A percentile compares a stretch with the other conserved stretches of the same genome.
These are phyloP conservation scores for Rhea americana DNA, from an alignment of 2,113 vertebrate species.

Conservation along the genomic window DNA sequence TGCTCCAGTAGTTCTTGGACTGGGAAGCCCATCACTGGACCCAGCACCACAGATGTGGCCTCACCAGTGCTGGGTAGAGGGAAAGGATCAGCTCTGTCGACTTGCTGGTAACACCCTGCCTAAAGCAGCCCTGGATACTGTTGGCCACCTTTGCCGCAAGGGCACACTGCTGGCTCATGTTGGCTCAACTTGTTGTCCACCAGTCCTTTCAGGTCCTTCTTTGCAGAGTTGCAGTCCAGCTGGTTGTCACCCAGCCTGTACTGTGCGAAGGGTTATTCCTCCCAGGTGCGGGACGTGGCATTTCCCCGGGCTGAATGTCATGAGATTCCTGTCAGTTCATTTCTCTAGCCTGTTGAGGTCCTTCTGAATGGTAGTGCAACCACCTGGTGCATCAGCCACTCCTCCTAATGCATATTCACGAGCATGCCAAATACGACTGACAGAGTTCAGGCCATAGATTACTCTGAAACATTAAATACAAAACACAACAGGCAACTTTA, in stretches of 20 bases:
- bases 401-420: background rate
- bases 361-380: background rate
- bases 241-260: background rate
- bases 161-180: background rate
- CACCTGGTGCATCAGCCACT: background rate
- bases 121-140: background rate
- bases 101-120: background rate
- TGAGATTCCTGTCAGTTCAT: background rate
- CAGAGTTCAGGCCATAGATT: background rate
- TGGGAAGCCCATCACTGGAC: background rate
- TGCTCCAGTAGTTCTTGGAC: background rate
- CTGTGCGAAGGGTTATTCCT: background rate
- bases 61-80: background rate
- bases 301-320: background rate
- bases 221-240: background rate
- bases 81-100: background rate
- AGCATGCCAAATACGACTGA: background rate
- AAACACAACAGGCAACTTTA: background rate
- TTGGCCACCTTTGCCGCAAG: background rate
- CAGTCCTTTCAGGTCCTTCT: background rate
- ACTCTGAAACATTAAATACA: background rate
- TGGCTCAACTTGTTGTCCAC: background rate
- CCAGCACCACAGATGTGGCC: background rate
- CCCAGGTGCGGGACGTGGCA: background rate
- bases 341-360: background rate